phyloP scores from a whole-genome alignment of 2,888 invertebrate genomes.

The Dolichomitus sp. region DNA sequence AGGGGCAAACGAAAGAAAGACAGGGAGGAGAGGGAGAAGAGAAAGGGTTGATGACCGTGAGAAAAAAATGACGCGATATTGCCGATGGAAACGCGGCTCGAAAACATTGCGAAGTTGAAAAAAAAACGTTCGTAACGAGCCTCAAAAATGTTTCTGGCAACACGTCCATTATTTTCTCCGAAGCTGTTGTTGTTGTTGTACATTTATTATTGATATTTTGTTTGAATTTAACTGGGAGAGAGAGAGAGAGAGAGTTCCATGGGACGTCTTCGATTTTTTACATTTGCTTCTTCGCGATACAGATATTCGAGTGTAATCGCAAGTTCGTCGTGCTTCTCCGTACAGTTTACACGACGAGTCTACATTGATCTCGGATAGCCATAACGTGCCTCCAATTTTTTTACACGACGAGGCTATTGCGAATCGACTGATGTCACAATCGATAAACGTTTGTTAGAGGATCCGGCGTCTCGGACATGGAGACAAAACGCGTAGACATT shows the following conservation, averaged over 20 bases:
- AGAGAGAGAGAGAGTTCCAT: background rate
- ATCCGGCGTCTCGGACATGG: background rate
- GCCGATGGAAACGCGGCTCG: conserved; percentile 27
- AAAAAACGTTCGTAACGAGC: conserved; percentile 16
- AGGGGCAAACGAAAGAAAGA: conserved; percentile 2
- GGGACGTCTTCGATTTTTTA: conserved; percentile 11
- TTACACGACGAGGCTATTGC: conserved; percentile 22
- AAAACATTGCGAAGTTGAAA: conserved; percentile 6
- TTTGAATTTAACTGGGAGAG: conserved; percentile 15
- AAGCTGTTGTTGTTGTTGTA: conserved; percentile 9
- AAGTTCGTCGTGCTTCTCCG: conserved; percentile 26
- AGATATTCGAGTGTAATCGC: conserved; percentile 12
- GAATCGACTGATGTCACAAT: conserved; percentile 6
- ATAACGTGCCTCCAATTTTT: conserved; percentile 48
- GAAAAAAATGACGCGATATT: conserved; percentile 12
- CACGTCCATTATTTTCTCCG: conserved; percentile 20
- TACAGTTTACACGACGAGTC: conserved; percentile 18
- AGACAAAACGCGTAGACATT: conserved; percentile 11
- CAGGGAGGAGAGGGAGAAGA: conserved; percentile 14
- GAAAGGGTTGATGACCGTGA: background rate
- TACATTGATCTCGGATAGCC: conserved; percentile 44
- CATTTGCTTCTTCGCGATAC: background rate
- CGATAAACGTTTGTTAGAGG: background rate
- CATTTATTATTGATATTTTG: conserved; percentile 8
- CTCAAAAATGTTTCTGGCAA: conserved; percentile 3